phyloP scores from a whole-genome alignment of 1,140 invertebrate species.

The Theocolax elegans region DNA sequence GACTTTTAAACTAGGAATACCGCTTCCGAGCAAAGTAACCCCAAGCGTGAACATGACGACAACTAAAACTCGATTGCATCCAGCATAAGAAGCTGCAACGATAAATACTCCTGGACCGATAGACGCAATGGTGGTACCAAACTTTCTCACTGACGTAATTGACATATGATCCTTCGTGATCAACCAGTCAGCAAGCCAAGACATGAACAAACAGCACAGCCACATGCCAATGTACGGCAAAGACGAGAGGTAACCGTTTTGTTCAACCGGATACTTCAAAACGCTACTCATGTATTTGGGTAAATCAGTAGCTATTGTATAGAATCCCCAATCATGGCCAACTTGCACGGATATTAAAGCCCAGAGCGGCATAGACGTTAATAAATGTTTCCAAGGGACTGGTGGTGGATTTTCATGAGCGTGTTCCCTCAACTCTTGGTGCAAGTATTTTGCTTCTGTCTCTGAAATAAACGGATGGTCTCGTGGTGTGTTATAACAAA shows the following conservation, averaged over 20 bases:
- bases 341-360: conserved; percentile 79
- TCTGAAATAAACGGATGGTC: conserved; percentile 86
- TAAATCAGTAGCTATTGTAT: conserved; percentile 91
- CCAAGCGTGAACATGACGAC: conserved; percentile 76
- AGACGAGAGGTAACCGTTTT: conserved; percentile 76
- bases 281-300: conserved; percentile 93
- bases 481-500: conserved; percentile 83
- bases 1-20: conserved; percentile 75
- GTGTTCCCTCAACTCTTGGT: conserved; percentile 71
- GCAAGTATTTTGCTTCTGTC: conserved; percentile 80
- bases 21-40: conserved; percentile 80
- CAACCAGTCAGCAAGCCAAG: conserved; percentile 76
- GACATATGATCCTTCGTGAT: conserved; percentile 70
- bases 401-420: conserved; percentile 69
- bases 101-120: conserved; percentile 82
- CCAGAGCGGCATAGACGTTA: conserved; percentile 82
- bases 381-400: conserved; percentile 77
- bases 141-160: conserved; percentile 74
- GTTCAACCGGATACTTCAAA: conserved; percentile 82
- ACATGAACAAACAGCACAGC: conserved; percentile 75
- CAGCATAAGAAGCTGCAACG: conserved; percentile 83
- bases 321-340: conserved; percentile 96
- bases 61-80: conserved; percentile 74
- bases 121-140: conserved; percentile 80
- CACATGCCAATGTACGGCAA: conserved; percentile 81